Conservation (phyloP, 2,797 vertebrate genomes). For the Oreochromis grahami region DNA sequence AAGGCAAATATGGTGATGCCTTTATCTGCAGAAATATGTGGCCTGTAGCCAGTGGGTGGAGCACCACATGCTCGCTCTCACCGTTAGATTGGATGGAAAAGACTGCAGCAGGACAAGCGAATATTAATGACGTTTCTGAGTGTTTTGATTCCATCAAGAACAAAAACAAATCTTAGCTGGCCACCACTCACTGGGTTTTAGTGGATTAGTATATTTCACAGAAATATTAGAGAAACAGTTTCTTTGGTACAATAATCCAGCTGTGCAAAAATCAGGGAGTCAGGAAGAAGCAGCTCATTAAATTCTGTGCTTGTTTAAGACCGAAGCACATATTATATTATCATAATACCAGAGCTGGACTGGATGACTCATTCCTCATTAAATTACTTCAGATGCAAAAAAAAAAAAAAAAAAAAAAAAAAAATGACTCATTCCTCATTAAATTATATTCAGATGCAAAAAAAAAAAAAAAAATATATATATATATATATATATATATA, state of each 20-base stretch:
- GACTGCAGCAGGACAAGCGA: neutral
- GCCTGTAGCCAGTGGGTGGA: neutral
- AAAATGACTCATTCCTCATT: too few relatives aligned
- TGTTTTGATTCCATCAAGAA: fast-evolving
- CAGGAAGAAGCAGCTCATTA: neutral
- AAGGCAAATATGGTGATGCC: neutral
- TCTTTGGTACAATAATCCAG: neutral
- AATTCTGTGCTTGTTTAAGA: neutral
- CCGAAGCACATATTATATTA: neutral
- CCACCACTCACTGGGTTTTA: neutral
- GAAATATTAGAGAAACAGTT: neutral
- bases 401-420: neutral
- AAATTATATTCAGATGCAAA: too few relatives aligned
- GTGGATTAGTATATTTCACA: neutral
- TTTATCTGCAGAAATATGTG: neutral
- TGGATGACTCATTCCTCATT: neutral
- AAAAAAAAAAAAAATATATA: too few relatives aligned
- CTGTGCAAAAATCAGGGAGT: neutral
- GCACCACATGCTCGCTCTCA: neutral
- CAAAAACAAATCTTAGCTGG: neutral
- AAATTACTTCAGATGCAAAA: too few relatives aligned
- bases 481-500: too few relatives aligned
- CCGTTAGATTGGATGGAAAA: fast-evolving
- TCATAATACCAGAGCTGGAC: neutral
- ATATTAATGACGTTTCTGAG: neutral